Evolutionary conservation across 2,113 vertebrate species (phyloP).

Genomic region (Corvus cornix): DNA sequence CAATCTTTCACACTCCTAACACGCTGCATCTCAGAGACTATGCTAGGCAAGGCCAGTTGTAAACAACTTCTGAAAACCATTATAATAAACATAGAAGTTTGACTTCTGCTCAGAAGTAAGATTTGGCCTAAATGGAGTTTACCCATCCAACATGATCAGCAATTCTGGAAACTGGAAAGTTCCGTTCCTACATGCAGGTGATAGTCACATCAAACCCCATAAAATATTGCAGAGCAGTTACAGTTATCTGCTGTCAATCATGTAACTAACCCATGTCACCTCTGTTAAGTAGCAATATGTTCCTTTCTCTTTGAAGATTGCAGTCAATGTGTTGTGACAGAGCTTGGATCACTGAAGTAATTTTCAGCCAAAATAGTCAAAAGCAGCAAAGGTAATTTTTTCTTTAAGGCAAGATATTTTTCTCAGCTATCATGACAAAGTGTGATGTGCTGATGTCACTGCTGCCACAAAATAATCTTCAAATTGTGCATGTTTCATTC

Average conservation of each 20-base stretch:
- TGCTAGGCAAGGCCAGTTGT: neutral
- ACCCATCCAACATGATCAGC: neutral
- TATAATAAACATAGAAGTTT: neutral
- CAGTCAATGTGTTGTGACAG: conserved; percentile 43
- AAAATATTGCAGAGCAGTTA: neutral
- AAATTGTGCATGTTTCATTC: conserved; percentile 36
- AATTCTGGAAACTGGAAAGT: neutral
- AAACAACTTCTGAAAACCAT: neutral
- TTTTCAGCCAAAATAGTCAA: conserved; percentile 46
- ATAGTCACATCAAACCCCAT: neutral
- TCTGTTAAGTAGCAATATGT: neutral
- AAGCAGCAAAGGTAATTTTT: conserved; percentile 39
- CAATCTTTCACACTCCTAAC: neutral
- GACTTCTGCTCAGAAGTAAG: neutral
- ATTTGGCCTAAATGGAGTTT: neutral
- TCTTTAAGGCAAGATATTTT: conserved; percentile 48
- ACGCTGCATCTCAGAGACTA: neutral
- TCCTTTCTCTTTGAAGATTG: conserved; percentile 27
- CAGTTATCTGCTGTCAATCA: neutral
- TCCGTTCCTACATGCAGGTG: neutral
- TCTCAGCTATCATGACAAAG: conserved; percentile 24
- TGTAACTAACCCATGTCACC: neutral
- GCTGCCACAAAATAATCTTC: conserved; percentile 46
- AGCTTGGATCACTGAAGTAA: conserved; percentile 27
- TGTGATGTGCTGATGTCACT: conserved; percentile 20